Conservation (phyloP, 2,888 invertebrate species). For the Rotaria sp. region DNA sequence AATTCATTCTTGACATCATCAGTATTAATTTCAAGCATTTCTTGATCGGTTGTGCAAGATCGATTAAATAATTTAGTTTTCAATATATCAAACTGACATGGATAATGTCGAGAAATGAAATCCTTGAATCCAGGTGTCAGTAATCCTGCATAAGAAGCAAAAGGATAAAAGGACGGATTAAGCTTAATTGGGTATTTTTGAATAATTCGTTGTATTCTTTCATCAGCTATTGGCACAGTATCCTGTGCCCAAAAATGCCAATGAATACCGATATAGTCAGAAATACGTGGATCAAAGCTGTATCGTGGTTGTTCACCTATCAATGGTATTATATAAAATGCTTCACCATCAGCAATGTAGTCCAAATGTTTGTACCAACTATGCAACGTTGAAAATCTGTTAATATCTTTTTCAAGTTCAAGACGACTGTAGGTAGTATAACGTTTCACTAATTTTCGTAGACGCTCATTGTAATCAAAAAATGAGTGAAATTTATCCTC, state of each 20-base stretch:
- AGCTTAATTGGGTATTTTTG: neutral
- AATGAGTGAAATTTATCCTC: neutral
- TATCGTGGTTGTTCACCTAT: neutral
- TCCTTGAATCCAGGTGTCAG: no score
- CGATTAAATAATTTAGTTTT: no score
- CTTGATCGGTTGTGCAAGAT: no score
- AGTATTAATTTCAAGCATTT: neutral
- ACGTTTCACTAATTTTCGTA: neutral
- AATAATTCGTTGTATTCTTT: neutral
- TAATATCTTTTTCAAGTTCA: neutral
- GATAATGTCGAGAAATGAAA: neutral
- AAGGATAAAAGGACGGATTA: neutral
- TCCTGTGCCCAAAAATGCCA: neutral
- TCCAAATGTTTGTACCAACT: neutral
- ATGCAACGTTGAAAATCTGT: neutral
- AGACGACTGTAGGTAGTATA: neutral
- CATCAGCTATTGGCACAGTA: neutral
- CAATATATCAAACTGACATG: neutral
- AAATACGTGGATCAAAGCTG: neutral
- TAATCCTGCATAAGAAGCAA: no score
- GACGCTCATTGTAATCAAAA: neutral
- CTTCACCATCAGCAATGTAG: neutral
- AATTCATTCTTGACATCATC: neutral
- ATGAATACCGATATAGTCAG: neutral
- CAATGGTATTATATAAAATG: neutral